Percentiles rank a stretch among this genome's conserved stretches.
phyloP scores from a whole-genome alignment of 2,797 vertebrate species.

The Chloroceryle inda region DNA sequence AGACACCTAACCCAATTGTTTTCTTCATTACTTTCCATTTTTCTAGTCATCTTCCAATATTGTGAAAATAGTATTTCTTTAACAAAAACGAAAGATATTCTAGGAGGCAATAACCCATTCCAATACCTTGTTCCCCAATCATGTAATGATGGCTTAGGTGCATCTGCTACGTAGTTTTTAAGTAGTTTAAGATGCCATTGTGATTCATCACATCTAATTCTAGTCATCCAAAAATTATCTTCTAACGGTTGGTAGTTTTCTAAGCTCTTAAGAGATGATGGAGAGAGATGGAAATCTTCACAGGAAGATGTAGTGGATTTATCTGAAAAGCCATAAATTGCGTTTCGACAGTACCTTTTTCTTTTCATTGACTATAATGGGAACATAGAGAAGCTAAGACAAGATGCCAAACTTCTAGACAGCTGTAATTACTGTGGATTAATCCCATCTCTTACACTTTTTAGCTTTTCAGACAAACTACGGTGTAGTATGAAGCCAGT shows the following conservation, averaged over 20 bases:
- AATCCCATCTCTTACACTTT: slow-evolving; percentile 7
- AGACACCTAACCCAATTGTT: not conserved
- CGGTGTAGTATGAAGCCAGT: not conserved
- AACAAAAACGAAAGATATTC: not conserved
- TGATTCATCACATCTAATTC: not conserved
- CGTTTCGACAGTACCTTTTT: not conserved
- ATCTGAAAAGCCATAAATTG: not conserved
- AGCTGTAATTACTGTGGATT: not conserved
- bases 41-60: not conserved
- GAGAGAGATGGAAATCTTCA: not conserved
- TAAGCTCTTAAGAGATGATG: not conserved
- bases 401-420: slow-evolving; percentile 29
- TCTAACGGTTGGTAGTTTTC: not conserved
- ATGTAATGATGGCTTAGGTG: not conserved
- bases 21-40: not conserved
- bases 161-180: not conserved
- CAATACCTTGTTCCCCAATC: not conserved
- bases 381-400: not conserved
- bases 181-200: not conserved
- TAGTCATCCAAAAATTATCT: not conserved
- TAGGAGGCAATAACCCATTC: not conserved
- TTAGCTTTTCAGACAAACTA: slow-evolving; percentile 26
- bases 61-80: not conserved
- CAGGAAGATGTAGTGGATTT: not conserved
- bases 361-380: not conserved